Percentiles rank a stretch among this genome's conserved stretches.
Conservation (phyloP, 1,140 invertebrate species). For the Drosophila chauvacae region DNA sequence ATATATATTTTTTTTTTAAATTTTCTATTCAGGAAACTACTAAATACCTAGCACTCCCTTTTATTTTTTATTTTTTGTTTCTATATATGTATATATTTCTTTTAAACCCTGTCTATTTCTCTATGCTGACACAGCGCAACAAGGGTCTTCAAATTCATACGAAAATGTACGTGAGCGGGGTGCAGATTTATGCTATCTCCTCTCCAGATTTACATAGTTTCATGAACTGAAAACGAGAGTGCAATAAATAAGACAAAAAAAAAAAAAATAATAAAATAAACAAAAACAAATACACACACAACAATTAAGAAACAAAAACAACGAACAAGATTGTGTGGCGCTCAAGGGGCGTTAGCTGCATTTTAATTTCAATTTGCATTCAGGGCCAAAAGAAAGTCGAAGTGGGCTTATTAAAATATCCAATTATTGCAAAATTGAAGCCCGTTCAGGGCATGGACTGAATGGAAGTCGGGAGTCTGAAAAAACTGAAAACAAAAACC, state of each 20-base stretch:
- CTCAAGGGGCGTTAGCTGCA: conserved; percentile 60
- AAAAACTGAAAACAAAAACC: conserved; percentile 46
- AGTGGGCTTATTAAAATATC: conserved; percentile 77
- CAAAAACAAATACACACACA: conserved; percentile 26
- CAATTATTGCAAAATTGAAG: conserved; percentile 80
- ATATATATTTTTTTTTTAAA: not conserved
- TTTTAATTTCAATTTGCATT: conserved; percentile 79
- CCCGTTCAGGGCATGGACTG: conserved; percentile 37
- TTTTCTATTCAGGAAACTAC: not conserved
- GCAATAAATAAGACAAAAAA: conserved; percentile 16
- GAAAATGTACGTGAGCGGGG: conserved; percentile 60
- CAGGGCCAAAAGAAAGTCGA: conserved; percentile 75
- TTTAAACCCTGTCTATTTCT: conserved; percentile 2
- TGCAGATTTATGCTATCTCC: conserved; percentile 53
- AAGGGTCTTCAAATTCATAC: conserved; percentile 64
- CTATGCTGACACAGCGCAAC: conserved; percentile 39
- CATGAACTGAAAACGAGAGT: conserved; percentile 32
- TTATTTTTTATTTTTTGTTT: conserved; percentile 4
- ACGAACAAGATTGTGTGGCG: conserved; percentile 6
- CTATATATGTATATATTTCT: not conserved
- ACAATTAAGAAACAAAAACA: conserved; percentile 49
- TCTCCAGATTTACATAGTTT: conserved; percentile 50
- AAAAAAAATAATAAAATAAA: conserved; percentile 16
- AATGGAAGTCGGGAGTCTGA: conserved; percentile 7
- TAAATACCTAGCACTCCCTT: not conserved